Base-by-base conservation (phyloP, 2,113 vertebrate species). In the Chaenogobius annularis region DNA sequence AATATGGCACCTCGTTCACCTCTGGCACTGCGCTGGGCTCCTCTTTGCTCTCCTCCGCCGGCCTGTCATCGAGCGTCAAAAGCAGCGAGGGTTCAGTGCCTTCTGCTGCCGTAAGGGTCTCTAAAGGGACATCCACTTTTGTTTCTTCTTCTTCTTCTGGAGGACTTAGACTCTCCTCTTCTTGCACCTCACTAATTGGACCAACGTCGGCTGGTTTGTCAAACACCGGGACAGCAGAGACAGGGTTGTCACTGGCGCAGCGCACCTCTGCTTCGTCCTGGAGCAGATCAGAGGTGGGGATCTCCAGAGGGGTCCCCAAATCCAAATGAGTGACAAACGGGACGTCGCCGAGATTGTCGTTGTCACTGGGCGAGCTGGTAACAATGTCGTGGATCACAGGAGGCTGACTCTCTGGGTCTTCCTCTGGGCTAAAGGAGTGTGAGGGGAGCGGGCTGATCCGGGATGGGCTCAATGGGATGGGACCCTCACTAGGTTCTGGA, bases 311-410 rank as follows among this genome's bases (percentile, higher is more conserved):
- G 67, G 69, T 75, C 26, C 68, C 81, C 31, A 89, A 43, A 66
- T 89, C 81, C 1, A 91, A 82, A 81, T 84, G 74, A 73, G 90
- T 88, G 85, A 90, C 85, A 50, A 93, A 93, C 23, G 92, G 88
- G 44, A 83, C 89, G 68, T 82, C 81, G 1, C 88, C 87, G 0
- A 89, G 84, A 54, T 78, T 81, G 55, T 94, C 92, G 11, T 87
- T 90, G 85, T 93, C 93, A 69, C 89, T 81, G 52, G 92, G 92
- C 7, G 93, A 93, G 78, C 87, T 92, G 64, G 92, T 89, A 15
- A 92, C 89, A 1, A 93, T 93, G 62, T 93, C 90, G 11, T 92
- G 92, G 44, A 92, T 92, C 43, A 93, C 48, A 5, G 93, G 93
- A 71, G 93, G 80, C 62, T 92, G 92, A 71, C 89, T 92, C 66